These are phyloP conservation scores for Dolichotis patagonum DNA, from an alignment of 2,113 vertebrate genomes.

Conservation along the genomic window DNA sequence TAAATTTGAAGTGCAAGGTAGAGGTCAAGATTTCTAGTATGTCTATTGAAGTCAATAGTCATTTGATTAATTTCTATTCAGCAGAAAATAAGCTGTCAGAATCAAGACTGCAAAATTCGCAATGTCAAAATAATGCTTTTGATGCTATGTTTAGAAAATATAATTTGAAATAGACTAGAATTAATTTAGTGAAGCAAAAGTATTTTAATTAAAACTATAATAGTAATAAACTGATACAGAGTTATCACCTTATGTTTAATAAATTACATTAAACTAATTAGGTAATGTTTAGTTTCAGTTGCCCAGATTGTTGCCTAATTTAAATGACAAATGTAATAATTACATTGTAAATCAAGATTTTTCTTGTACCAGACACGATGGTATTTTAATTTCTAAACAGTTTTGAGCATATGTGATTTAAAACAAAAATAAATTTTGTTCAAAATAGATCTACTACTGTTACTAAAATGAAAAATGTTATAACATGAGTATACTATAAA, in stretches of 20 bases:
- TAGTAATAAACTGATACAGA: not conserved
- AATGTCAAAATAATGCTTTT: not conserved
- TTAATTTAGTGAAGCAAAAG: not conserved
- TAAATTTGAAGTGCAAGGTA: not conserved
- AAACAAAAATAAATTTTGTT: not conserved
- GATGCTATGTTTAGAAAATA: not conserved
- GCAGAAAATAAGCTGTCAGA: not conserved
- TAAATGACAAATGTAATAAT: conserved; percentile 16
- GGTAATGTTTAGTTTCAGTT: not conserved
- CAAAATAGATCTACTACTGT: not conserved
- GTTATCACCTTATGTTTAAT: not conserved
- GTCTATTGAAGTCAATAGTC: not conserved
- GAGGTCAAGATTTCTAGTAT: not conserved
- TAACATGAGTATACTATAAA: not conserved
- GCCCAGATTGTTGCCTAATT: not conserved
- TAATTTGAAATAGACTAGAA: not conserved
- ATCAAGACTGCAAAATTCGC: not conserved
- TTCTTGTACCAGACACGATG: not conserved
- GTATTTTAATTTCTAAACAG: not conserved
- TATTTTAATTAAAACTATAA: not conserved
- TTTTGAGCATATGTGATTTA: not conserved
- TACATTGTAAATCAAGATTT: not conserved
- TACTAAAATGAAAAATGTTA: not conserved
- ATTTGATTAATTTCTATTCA: not conserved
- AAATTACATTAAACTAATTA: not conserved